These are phyloP conservation scores for Lasioglossum oenotherae DNA, from an alignment of 2,888 invertebrate species.

Conservation along the genomic window DNA sequence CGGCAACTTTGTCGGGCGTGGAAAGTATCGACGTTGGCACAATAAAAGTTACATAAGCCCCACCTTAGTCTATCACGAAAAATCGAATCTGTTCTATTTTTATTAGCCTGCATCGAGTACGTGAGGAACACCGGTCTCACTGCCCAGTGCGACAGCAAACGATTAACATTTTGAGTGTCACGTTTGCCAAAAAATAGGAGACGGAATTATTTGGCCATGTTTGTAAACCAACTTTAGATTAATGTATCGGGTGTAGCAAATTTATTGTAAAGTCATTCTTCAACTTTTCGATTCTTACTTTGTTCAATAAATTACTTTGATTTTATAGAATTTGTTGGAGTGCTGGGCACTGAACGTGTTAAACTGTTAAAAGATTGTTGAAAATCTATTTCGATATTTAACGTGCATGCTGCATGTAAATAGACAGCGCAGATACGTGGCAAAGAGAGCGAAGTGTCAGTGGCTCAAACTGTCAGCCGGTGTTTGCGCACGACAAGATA, in stretches of 20 bases:
- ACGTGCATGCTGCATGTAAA: background rate
- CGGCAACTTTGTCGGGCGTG: background rate
- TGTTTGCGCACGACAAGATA: conserved; percentile 48
- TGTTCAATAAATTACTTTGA: background rate
- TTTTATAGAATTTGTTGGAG: background rate
- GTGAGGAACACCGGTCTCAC: background rate
- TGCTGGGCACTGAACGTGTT: too few relatives aligned
- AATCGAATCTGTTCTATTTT: conserved; percentile 23
- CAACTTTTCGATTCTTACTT: too few relatives aligned
- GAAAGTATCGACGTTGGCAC: conserved; percentile 24
- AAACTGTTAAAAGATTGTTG: background rate
- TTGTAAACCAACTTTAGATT: too few relatives aligned
- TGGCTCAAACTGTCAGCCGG: conserved; percentile 1
- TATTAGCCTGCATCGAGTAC: background rate
- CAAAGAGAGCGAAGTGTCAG: background rate
- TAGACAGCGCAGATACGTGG: background rate
- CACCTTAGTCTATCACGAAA: conserved; percentile 16
- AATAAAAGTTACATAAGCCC: conserved; percentile 41
- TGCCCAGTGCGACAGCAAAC: background rate
- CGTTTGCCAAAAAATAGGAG: too few relatives aligned
- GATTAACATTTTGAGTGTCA: background rate
- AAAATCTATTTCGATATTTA: background rate
- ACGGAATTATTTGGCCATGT: too few relatives aligned
- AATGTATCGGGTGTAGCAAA: too few relatives aligned
- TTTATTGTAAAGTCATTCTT: too few relatives aligned